Evolutionary conservation across 2,797 vertebrate genomes (phyloP), one percentile per base, ranked within the genome.

Genomic region (Rhinatrema bivittatum): DNA sequence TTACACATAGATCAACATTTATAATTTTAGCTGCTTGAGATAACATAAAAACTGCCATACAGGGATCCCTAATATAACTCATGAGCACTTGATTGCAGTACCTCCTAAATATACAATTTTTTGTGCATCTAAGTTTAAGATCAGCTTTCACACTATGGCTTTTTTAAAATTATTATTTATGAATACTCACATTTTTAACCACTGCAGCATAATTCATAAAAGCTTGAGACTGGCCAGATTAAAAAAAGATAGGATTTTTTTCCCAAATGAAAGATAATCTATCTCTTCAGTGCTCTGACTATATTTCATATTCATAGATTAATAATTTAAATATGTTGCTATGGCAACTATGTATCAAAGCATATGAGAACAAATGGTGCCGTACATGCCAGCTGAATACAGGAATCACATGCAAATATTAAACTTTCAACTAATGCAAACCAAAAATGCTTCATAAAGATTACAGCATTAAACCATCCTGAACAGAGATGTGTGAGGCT

Each of bases 271-370:
- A 63, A 57, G 23, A 29, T 65, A 61, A 71, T 62, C 25, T 61
- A 59, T 62, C 39, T n/a, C n/a, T n/a, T n/a, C n/a, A n/a, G n/a
- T n/a, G n/a, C 39, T 57, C 67, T 67, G 47, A 50, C 62, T 53
- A 52, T 63, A 55, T 56, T 71, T 59, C 43, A 48, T 39, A 52
- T 50, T 46, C 26, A 50, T 62, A 57, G 39, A 65, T 62, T 65
- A 62, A 71, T 65, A 69, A 73, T 53, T 59, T 67, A 56, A 35
- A 31, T 41, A 31, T 31, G 60, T 56, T 67, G 42, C 62, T 55
- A 65, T 69, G 53, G 54, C 42, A 71, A 71, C 68, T 42, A 42
- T 48, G 40, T 59, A 71, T 67, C 58, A 69, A 68, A 65, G 53
- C 50, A 48, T 50, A 46, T 48, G 60, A 50, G 50, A 39, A n/a